Evolutionary conservation across 2,888 invertebrate species (phyloP), one percentile per base, ranked within the genome.

Genomic region (Taenaris catops): DNA sequence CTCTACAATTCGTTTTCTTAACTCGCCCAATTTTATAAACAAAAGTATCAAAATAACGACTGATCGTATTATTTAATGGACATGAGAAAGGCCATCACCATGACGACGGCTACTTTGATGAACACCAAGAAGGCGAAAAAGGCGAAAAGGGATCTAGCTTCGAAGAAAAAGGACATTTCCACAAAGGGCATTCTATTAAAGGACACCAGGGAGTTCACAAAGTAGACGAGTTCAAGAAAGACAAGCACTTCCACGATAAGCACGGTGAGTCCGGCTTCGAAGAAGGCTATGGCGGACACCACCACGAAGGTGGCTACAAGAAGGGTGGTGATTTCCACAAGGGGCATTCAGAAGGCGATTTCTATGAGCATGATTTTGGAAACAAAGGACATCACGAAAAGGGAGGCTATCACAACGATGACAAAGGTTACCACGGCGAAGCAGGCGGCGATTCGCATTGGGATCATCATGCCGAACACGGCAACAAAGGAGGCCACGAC

Each of bases 221-320:
- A 66, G 65, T 93, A 66, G 94, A 95, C 69, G 95, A 95, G 70
- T 94, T 91, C 75, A 94, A 94, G 64, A 95, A 95, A 67, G 92
- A 95, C 57, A 94, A 95, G 55, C 93, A 95, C 65, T 95, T 94
- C 90, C 94, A 92, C 65, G 95, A 95, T 54, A 94, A 95, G 63
- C 92, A 94, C 56, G 94, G 95, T 49, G 93, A 93, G 49, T 91
- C 91, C 35, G 94, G 93, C 1, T 93, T 93, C 51, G 93, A 94
- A 69, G 93, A 93, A 63, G 92, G 93, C 45, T 92, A 95, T 58
- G 94, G 94, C 29, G 92, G 90, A 21, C 90, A 91, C 67, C 92
- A 94, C 58, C 90, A 94, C 54, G 92, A 92, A 61, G 92, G 92
- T 46, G 93, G 91, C 20, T 91, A 91, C 74, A 91, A 94, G 70